phyloP scores from a whole-genome alignment of 2,797 vertebrate genomes.

The Tragelaphus eurycerus region DNA sequence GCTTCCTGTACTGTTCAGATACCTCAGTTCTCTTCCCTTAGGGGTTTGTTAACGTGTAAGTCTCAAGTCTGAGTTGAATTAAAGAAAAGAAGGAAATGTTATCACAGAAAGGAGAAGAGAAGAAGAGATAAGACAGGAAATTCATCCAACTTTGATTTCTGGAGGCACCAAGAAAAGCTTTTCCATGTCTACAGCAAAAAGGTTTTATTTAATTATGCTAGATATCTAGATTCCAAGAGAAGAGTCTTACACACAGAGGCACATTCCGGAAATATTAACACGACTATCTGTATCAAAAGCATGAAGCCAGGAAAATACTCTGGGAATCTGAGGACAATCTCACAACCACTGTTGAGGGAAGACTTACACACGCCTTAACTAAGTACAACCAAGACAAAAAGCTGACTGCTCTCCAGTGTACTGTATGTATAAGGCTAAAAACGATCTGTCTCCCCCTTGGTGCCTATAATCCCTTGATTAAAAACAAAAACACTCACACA shows the following conservation, averaged over 20 bases:
- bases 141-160: constrained; percentile 14
- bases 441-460: background rate
- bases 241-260: background rate
- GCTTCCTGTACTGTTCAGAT: background rate
- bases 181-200: background rate
- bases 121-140: background rate
- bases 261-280: background rate
- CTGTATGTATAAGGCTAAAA: background rate
- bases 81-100: background rate
- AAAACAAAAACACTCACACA: constrained; percentile 8
- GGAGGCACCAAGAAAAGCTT: background rate
- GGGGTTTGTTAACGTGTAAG: background rate
- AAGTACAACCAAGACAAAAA: background rate
- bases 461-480: background rate
- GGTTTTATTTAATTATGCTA: background rate
- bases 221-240: background rate
- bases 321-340: constrained; percentile 29
- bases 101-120: background rate
- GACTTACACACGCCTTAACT: constrained; percentile 7
- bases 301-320: constrained; percentile 13
- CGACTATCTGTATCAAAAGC: background rate
- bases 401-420: background rate
- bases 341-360: constrained; percentile 15
- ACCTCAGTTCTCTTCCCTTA: background rate
- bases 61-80: background rate